Conservation (phyloP, 2,888 invertebrate species). For the Mechanitis mazaeus region DNA sequence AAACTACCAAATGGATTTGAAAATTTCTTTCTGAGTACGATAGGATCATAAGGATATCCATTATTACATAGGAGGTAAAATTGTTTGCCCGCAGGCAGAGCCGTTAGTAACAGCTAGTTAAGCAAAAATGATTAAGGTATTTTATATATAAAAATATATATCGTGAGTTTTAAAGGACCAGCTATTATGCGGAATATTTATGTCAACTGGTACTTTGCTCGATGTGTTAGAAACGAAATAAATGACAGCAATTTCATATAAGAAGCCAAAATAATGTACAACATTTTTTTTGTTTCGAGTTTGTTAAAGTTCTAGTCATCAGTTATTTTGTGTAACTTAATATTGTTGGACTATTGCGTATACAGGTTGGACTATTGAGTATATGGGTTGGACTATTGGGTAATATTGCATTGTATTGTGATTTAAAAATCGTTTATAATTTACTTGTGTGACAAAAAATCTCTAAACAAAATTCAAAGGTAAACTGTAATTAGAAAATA, state of each 20-base stretch:
- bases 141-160: too few species aligned
- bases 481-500: constrained; percentile 22
- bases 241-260: constrained; percentile 53
- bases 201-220: constrained; percentile 29
- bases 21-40: too few species aligned
- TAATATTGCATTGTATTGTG: too few species aligned
- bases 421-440: too few species aligned
- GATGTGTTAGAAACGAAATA: constrained; percentile 44
- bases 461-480: not conserved
- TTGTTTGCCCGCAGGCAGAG: too few species aligned
- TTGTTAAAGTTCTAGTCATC: not conserved
- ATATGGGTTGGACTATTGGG: not conserved
- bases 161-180: not conserved
- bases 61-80: too few species aligned
- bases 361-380: constrained; percentile 9
- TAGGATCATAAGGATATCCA: too few species aligned
- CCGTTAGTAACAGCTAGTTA: too few species aligned
- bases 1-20: too few species aligned
- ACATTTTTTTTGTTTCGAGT: constrained; percentile 42
- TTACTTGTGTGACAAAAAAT: not conserved
- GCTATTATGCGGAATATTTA: constrained; percentile 22
- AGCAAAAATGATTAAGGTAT: too few species aligned
- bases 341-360: too few species aligned
- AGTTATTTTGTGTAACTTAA: too few species aligned
- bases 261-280: constrained; percentile 55